Base-by-base conservation (phyloP, 1,140 invertebrate species). In the Drosophila seguyi region DNA sequence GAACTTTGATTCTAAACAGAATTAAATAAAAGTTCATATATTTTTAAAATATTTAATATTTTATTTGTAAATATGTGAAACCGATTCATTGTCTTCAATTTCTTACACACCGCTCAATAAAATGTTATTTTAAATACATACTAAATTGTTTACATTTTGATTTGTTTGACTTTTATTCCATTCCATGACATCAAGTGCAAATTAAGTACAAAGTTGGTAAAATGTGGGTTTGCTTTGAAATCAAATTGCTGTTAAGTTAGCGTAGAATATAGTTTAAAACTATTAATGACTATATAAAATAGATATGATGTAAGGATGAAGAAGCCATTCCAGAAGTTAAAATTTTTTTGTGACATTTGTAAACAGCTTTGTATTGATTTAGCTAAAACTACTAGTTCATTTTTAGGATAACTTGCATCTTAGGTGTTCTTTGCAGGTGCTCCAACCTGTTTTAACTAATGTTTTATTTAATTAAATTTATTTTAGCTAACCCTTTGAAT, bases 151-250 rank as follows among this genome's bases (percentile, higher is more conserved):
- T 50, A 73, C 31, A 47, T 56, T 55, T 60, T 41, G 57, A 52
- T 53, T 67, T 82, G 38, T 47, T 59, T 80, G 44, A 53, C 39
- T 76, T 69, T 55, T 34, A 50, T 31, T 50, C 27, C 27, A 50
- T 69, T 45, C 6, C 42, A 56, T 39, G 50, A 59, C 69, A 29
- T 50, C 27, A 34, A 55, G 62, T 84, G 65, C 60, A 61, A 39
- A 65, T 87, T 87, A 88, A 87, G 80, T 87, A 88, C 76, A 87
- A 65, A 79, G 87, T 53, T 39, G 36, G 41, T 45, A 59, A 72
- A 48, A 36, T 58, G 39, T 71, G n/a, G 20, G 14, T 39, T n/a
- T 65, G 22, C 48, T 38, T 53, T 53, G 29, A 34, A 56, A 68
- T 45, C 52, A 71, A 56, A 41, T 48, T 20, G 44, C 61, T 47